Evolutionary conservation across 2,888 invertebrate species (phyloP).

Genomic region (Lasioglossum pauxillum): DNA sequence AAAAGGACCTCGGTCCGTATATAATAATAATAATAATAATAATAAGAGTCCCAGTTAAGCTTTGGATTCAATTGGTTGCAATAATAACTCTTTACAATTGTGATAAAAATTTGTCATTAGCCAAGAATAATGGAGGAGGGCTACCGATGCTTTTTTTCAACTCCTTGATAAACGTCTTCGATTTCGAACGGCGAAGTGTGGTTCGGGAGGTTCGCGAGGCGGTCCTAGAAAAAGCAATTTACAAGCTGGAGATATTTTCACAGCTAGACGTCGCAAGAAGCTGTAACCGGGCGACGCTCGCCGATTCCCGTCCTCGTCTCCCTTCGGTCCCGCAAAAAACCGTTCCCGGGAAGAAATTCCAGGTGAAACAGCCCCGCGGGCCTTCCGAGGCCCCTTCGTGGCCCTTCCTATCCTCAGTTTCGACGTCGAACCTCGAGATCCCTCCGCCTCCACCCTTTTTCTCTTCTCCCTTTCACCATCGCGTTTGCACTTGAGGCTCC

Average conservation of each 20-base stretch:
- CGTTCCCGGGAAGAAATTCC: conserved; percentile 21
- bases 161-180: background rate
- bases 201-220: background rate
- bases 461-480: background rate
- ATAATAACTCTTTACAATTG: too few species aligned
- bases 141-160: background rate
- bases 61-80: too few species aligned
- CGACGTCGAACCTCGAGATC: conserved; percentile 12
- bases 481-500: conserved; percentile 20
- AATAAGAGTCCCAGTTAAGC: too few species aligned
- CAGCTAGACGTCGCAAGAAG: conserved; percentile 25
- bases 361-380: conserved; percentile 25
- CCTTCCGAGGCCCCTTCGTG: background rate
- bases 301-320: conserved; percentile 27
- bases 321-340: conserved; percentile 25
- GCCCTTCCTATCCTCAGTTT: conserved; percentile 12
- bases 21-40: too few species aligned
- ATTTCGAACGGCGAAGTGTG: background rate
- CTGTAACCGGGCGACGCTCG: conserved; percentile 4
- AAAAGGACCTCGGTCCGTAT: too few species aligned
- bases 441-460: background rate
- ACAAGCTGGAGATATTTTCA: conserved; percentile 14
- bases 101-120: background rate
- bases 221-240: conserved; percentile 16
- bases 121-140: background rate